Base-by-base conservation (phyloP, 1,140 invertebrate genomes). In the Philopotamus ludificatus region DNA sequence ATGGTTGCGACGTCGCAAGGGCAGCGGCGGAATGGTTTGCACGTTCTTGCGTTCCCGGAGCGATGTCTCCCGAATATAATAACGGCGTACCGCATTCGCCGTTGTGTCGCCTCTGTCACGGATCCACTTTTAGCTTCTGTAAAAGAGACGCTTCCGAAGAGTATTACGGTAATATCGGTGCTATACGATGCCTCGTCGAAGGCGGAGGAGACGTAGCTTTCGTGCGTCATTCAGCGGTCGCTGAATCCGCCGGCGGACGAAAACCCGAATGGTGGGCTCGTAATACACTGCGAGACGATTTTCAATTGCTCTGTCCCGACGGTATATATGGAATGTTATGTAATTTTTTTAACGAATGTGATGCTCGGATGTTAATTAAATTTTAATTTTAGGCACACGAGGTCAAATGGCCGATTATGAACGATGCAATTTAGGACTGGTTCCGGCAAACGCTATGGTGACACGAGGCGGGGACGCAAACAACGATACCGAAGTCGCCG, bases 141-240 rank as follows among this genome's bases (percentile, higher is more conserved):
- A 81, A 87, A 54, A 78, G 94, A 51, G 92, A 94, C 74, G 89
- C 91, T 41, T 87, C 87, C 0, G 94, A 97, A 78, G 89, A 91
- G 71, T 97, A 93, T 73, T 97, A 87, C 74, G 93, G 94, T 0
- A 85, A 92, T 71, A 93, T 60, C 9, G 68, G 95, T 53, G 94
- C 95, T 0, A 89, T 98, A 65, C 82, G 94, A 49, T 98, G 95
- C 76, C 82, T 99, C 28, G 92, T 97, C 1, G 96, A 98, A 79
- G 94, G 93, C 10, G 93, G 93, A 12, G 96, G 94, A 1, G 87
- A 98, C 76, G 93, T 98, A 12, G 95, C 96, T 0, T 98, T 98
- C 77, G 90, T 96, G 1, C 92, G 95, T 67, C 92, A 94, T 75
- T 93, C 93, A 0, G 95, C 95, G 0, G 92, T 97, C 0, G 84